Evolutionary conservation across 2,888 invertebrate genomes (phyloP).

Genomic region (Aricia artaxerxes): DNA sequence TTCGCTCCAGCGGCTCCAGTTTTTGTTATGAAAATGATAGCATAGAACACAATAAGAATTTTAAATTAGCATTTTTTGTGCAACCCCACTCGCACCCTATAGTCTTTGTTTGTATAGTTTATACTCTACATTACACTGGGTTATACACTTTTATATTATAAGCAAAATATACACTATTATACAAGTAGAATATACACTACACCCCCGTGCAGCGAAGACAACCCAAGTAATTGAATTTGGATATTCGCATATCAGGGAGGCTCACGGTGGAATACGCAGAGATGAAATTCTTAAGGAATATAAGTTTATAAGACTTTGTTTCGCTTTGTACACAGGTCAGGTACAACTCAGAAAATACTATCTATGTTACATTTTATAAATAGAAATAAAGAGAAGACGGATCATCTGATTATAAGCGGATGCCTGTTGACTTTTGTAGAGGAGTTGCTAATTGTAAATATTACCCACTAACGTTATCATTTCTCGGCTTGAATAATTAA

Average conservation of each 20-base stretch:
- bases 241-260: constrained; percentile 72
- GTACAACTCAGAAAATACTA: not conserved
- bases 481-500: too few relatives aligned
- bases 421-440: not conserved
- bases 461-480: too few relatives aligned
- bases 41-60: constrained; percentile 75
- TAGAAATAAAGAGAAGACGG: not conserved
- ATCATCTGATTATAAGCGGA: not conserved
- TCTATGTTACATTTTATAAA: not conserved
- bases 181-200: not conserved
- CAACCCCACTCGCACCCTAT: constrained; percentile 71
- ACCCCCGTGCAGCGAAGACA: constrained; percentile 65
- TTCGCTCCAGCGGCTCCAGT: constrained; percentile 73
- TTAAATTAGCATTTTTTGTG: constrained; percentile 81
- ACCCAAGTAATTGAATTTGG: constrained; percentile 81
- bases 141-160: not conserved
- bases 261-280: constrained; percentile 59
- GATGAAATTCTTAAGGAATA: constrained; percentile 63
- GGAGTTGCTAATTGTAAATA: too few relatives aligned
- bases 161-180: not conserved
- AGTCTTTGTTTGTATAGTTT: constrained; percentile 78
- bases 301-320: constrained; percentile 8
- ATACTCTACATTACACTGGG: constrained; percentile 54
- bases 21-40: constrained; percentile 76
- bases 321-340: not conserved